Base-by-base conservation (phyloP, 2,797 vertebrate genomes). In the Lagocephalus sceleratus region DNA sequence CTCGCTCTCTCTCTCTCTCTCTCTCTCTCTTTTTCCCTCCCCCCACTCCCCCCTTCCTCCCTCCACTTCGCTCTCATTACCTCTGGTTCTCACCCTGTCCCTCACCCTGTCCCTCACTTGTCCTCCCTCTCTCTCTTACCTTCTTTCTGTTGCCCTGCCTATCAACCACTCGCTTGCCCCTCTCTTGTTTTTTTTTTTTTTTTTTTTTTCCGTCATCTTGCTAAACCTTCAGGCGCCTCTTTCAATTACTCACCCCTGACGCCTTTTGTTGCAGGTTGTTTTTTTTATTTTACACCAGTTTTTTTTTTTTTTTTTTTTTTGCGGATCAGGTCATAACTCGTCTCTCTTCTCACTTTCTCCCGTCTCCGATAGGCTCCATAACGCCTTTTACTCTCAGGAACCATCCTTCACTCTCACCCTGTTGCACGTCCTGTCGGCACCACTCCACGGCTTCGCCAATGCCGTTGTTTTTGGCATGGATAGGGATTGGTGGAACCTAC, bases 361-460 rank as follows among this genome's bases (percentile, higher is more conserved):
- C 32, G n/a, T 19, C 47, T 55, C 60, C 54, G 7, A 26, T 78
- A 92, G 91, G 79, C 79, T 93, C 66, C 90, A 93, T 54, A 92
- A 93, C 41, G 90, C 91, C 60, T 71, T 88, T 55, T 89, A 90
- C 84, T 88, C 91, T 10, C 47, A 77, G 55, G 72, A 85, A 20
- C 91, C 91, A 3, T 87, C 90, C 51, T 93, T 93, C 78, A 21
- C 81, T 8, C 87, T 93, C 68, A 93, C 89, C 2, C 68, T 93
- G 60, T 73, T 93, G 29, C 92, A 93, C 25, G 92, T 92, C 57
- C 79, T 93, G 57, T 90, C 89, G 5, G 92, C 92, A 2, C 92
- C 92, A 1, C 90, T 93, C 39, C 91, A 93, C 15, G 92, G 92
- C 5, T 75, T 93, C 78, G 91, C 91, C 73, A 93, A 93, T 19